These are phyloP conservation scores for Himalopsyche tibetana DNA, from an alignment of 2,888 invertebrate species.

Conservation along the genomic window DNA sequence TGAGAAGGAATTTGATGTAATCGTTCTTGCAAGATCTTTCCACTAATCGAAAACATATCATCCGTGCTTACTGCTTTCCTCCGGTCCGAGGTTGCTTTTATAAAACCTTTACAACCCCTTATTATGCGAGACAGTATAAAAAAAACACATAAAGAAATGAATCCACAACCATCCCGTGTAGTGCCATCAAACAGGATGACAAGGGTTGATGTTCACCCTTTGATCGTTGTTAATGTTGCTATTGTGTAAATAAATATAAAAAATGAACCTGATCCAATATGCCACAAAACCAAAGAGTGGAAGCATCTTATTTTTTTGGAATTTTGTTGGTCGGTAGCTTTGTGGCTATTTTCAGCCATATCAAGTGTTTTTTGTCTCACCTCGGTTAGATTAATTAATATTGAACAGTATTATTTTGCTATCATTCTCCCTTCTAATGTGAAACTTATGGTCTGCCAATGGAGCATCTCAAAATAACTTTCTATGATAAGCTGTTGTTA, in stretches of 20 bases:
- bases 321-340: neutral
- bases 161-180: neutral
- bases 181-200: constrained; percentile 14
- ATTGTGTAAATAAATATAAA: constrained; percentile 10
- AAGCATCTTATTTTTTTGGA: neutral
- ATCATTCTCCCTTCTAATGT: no score
- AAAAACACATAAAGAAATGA: neutral
- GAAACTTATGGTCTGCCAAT: no score
- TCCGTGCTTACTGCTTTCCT: no score
- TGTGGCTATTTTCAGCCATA: neutral
- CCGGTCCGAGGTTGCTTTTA: neutral
- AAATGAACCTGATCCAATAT: constrained; percentile 3
- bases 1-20: no score
- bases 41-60: no score
- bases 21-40: no score
- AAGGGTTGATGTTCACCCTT: constrained; percentile 42
- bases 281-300: constrained; percentile 7
- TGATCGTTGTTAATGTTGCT: constrained; percentile 25
- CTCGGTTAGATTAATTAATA: no score
- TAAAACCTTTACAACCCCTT: constrained; percentile 10
- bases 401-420: no score
- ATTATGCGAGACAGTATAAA: neutral
- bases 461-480: no score
- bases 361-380: neutral
- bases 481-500: no score